Percentiles rank a stretch among this genome's conserved stretches.
Conservation (phyloP, 2,797 vertebrate genomes). For the Acomys russatus region DNA sequence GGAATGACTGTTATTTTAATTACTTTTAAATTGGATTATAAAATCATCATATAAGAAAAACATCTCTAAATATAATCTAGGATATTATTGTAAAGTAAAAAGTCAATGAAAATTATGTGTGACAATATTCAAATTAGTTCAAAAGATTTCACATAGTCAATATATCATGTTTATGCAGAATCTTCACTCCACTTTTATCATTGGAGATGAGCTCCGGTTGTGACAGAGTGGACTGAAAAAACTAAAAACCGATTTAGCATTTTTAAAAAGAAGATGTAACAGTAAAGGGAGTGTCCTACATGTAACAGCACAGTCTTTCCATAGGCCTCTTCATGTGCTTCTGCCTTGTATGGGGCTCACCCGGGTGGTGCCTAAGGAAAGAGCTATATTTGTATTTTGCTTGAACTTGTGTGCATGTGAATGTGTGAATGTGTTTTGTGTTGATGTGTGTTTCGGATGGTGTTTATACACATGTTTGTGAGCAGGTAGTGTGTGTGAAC, state of each 20-base stretch:
- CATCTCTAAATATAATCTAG: slow-evolving; percentile 20
- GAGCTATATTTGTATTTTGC: neutral
- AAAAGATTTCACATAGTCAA: slow-evolving; percentile 27
- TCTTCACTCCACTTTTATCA: neutral
- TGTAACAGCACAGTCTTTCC: neutral
- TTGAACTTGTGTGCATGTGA: neutral
- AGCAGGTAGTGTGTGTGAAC: too few relatives aligned
- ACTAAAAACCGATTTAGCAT: neutral
- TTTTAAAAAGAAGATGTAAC: neutral
- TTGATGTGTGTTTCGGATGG: neutral
- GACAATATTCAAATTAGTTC: slow-evolving; percentile 48
- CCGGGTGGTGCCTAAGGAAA: neutral
- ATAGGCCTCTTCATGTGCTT: neutral
- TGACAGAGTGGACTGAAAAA: neutral
- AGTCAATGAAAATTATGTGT: slow-evolving; percentile 17
- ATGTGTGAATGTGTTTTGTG: neutral
- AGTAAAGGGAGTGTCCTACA: neutral
- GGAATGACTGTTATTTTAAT: slow-evolving; percentile 47
- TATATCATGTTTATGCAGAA: neutral
- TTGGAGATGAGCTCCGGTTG: neutral
- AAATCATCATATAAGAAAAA: slow-evolving; percentile 30
- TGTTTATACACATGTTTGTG: neutral
- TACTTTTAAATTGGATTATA: slow-evolving; percentile 25
- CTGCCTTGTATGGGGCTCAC: neutral
- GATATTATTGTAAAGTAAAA: slow-evolving; percentile 20